Evolutionary conservation across 2,113 vertebrate genomes (phyloP), one percentile per base, ranked within the genome.

Genomic region (Psammodynastes pulverulentus): DNA sequence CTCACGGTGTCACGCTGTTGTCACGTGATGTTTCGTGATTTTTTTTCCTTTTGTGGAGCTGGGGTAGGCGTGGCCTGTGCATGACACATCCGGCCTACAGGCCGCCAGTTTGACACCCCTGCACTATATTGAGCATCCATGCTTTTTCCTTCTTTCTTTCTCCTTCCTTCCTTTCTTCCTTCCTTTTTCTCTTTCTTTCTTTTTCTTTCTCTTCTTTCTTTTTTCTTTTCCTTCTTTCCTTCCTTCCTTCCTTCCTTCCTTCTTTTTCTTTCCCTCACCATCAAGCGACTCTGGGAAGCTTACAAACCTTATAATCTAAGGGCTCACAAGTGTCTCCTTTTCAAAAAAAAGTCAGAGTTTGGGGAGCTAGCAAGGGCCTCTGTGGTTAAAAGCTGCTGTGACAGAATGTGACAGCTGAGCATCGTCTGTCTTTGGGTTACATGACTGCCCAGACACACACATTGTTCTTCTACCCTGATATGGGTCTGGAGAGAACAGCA

Each of bases 151-250:
- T 53, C 4, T 4, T 0, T 52, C 0, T 4, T 19, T 53, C 52
- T 54, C 53, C 5, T 24, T 56, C 54, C 19, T 21, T 23, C 53
- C 19, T 1, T 53, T 5, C 5, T 1, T 53, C 52, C 5, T 19
- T 5, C 19, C 1, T 21, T 5, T 1, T 1, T 10, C 3, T 10
- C 1, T 8, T 23, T 8, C 0, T 1, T 1, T 0, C 3, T 3
- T 3, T 13, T 29, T 4, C 56, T 10, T 26, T 9, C 21, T 26
- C 2, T 8, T 6, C 1, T 23, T 23, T 23, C 3, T 58, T 9
- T 24, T 1, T 54, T 53, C 19, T 1, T 54, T 54, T 54, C 5
- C 19, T 54, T 7, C 5, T 5, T 53, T 4, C 9, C 2, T 26
- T 7, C 23, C 6, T 24, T 2, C 54, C 2, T 56, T 1, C 54